Conservation (phyloP, 2,888 invertebrate genomes). For the Lithophane socia region DNA sequence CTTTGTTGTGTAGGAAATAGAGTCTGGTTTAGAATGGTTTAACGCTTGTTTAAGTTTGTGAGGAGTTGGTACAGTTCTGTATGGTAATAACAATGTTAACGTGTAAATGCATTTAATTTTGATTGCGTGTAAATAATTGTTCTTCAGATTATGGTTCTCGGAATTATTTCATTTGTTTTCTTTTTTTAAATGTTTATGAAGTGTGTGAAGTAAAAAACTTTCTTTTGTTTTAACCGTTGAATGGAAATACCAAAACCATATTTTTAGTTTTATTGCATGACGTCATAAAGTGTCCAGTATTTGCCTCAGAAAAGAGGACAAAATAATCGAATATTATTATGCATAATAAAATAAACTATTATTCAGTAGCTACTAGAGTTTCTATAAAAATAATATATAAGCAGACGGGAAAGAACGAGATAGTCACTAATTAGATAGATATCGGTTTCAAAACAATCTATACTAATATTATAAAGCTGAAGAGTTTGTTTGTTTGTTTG, state of each 20-base stretch:
- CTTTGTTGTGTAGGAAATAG: constrained; percentile 31
- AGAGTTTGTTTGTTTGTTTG: no score
- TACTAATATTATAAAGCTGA: no score
- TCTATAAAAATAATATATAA: neutral
- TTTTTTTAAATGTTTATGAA: no score
- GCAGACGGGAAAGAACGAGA: no score
- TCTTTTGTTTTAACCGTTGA: neutral
- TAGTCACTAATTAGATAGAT: neutral
- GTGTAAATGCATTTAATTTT: constrained; percentile 61
- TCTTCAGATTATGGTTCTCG: constrained; percentile 35
- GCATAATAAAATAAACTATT: neutral
- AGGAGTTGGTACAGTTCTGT: constrained; percentile 37
- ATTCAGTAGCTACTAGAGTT: neutral
- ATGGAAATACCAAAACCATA: no score
- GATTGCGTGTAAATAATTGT: constrained; percentile 62
- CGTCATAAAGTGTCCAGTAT: neutral
- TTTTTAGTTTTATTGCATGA: neutral
- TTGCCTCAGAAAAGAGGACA: neutral
- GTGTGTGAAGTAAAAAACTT: neutral
- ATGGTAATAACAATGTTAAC: constrained; percentile 44
- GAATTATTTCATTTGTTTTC: constrained; percentile 25
- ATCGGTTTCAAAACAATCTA: neutral
- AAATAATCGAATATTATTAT: neutral
- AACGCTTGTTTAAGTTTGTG: constrained; percentile 14
- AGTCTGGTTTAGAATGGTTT: constrained; percentile 19